Conservation (phyloP, 2,888 invertebrate species). For the Xestobium rufovillosum region DNA sequence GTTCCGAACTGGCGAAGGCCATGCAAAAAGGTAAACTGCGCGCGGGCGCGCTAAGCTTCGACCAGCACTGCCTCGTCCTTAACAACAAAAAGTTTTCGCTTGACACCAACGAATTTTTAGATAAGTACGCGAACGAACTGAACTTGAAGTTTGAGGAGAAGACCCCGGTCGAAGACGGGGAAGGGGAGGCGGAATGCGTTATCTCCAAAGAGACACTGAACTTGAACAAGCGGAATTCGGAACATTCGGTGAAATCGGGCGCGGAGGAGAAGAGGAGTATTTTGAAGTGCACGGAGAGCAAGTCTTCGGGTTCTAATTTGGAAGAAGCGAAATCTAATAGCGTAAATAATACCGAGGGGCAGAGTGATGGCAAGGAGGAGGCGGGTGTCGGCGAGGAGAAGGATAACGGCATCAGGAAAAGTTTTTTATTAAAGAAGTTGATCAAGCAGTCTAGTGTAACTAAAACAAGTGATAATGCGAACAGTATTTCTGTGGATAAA, state of each 20-base stretch:
- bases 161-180: constrained; percentile 21
- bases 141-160: constrained; percentile 34
- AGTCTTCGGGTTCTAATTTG: constrained; percentile 26
- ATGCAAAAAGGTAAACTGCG: constrained; percentile 45
- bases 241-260: constrained; percentile 34
- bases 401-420: constrained; percentile 24
- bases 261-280: constrained; percentile 38
- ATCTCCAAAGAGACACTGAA: constrained; percentile 39
- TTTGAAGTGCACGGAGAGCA: constrained; percentile 35
- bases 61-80: constrained; percentile 33
- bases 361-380: constrained; percentile 15
- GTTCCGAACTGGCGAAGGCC: constrained; percentile 44
- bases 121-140: constrained; percentile 37
- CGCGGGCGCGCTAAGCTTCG: constrained; percentile 38
- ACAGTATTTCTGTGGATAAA: constrained; percentile 29
- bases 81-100: constrained; percentile 40
- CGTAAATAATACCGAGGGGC: constrained; percentile 15
- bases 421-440: constrained; percentile 27
- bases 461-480: constrained; percentile 26
- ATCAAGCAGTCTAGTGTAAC: constrained; percentile 19
- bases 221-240: constrained; percentile 39
- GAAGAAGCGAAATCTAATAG: constrained; percentile 33
- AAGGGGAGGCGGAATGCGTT: constrained; percentile 30
- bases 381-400: neutral
- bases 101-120: constrained; percentile 40